Base-by-base conservation (phyloP, 2,797 vertebrate species). In the Telmatherina bonti region DNA sequence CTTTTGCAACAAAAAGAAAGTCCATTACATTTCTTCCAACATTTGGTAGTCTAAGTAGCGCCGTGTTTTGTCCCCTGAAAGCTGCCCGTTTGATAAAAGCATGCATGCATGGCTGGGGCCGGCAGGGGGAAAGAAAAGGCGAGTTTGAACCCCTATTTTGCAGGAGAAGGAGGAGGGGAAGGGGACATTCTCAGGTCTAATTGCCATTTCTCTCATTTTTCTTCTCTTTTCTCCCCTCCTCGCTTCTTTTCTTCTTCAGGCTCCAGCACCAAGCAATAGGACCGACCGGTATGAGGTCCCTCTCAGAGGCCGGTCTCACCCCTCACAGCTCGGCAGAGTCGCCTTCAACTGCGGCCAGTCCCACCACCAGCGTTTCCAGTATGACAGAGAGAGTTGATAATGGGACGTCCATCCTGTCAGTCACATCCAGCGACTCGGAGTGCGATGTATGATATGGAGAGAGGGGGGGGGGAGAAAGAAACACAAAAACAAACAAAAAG, bases 361-460 rank as follows among this genome's bases (percentile, higher is more conserved):
- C 97, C 69, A 98, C 97, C 78, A 99, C 97, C 95, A 98, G 97
- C 92, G 97, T 98, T 86, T 99, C 97, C 93, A 98, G 97, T 89
- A 94, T 97, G 96, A 96, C 97, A 93, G 97, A 99, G 92, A 91
- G 97, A 91, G 97, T 96, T 70, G 97, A 99, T 90, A 97, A 96
- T 70, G 97, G 96, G 91, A 98, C 97, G 78, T 99, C 97, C 92
- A 98, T 99, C 93, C 96, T 98, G 91, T 99, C 97, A 90, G 97
- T 98, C 94, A 99, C 97, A 91, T 99, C 97, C 93, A 98, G 97
- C 92, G 97, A 99, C 95, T 98, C 97, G 87, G 97, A 99, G 95
- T 98, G 97, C 95, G 97, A 99, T 94, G 97, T 98, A 98, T 98
- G 97, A 98, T 98, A 95, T 82, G 84, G 79, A 88, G 71, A n/a